A percentile compares a stretch with the other conserved stretches of the same genome.
Evolutionary conservation across 2,888 invertebrate genomes (phyloP).

Genomic region (Oeneis ivallda): DNA sequence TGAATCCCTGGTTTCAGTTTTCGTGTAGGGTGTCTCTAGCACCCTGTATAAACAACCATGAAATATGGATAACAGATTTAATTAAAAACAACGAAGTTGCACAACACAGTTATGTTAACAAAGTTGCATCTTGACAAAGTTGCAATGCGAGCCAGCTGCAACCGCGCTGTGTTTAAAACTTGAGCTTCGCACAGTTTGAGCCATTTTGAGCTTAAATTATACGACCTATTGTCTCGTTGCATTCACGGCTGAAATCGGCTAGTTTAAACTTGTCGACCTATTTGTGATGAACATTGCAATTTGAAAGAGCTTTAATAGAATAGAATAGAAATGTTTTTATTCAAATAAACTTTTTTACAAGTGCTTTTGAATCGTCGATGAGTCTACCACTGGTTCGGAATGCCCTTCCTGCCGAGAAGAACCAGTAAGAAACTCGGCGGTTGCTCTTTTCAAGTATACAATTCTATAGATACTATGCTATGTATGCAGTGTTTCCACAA

Average conservation of each 20-base stretch:
- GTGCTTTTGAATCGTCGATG: too few species aligned
- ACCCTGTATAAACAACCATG: background rate
- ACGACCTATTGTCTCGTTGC: constrained; percentile 18
- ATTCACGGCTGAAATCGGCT: constrained; percentile 12
- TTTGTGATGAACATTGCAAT: constrained; percentile 5
- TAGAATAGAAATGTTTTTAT: too few species aligned
- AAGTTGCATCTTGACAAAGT: constrained; percentile 24
- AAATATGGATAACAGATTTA: constrained; percentile 3
- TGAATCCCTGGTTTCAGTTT: too few species aligned
- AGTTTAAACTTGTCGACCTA: constrained; percentile 13
- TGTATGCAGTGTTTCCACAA: too few species aligned
- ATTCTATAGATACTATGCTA: too few species aligned
- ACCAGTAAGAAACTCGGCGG: too few species aligned
- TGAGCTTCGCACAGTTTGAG: constrained; percentile 8
- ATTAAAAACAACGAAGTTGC: constrained; percentile 11
- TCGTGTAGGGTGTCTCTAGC: too few species aligned
- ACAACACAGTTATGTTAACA: constrained; percentile 12
- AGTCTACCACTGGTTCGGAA: too few species aligned
- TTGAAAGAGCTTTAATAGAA: background rate
- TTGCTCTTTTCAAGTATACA: too few species aligned
- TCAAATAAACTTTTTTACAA: too few species aligned
- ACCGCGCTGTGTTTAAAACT: constrained; percentile 21
- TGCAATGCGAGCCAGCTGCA: constrained; percentile 17
- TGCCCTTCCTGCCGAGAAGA: too few species aligned
- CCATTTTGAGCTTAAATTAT: constrained; percentile 18